Percentiles rank a stretch among this genome's conserved stretches.
Conservation (phyloP, 1,140 invertebrate genomes). For the Drosophila kikkawai region DNA sequence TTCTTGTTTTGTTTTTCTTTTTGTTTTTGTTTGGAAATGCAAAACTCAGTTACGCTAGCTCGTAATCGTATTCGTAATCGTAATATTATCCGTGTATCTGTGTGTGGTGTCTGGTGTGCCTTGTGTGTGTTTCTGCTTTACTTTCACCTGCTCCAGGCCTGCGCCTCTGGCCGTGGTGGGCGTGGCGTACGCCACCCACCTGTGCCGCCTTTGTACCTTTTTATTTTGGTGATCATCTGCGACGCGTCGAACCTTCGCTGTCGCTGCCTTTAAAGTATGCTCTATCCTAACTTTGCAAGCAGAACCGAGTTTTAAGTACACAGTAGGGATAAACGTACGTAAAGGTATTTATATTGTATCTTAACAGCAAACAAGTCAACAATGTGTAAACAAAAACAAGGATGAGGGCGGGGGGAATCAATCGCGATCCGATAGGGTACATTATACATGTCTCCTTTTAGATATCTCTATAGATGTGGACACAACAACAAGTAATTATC, state of each 20-base stretch:
- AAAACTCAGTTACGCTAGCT: conserved; percentile 69
- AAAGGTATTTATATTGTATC: conserved; percentile 24
- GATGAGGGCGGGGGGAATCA: conserved; percentile 29
- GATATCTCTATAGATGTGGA: conserved; percentile 54
- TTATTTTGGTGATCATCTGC: conserved; percentile 66
- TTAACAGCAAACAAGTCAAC: conserved; percentile 60
- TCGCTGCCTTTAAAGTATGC: conserved; percentile 34
- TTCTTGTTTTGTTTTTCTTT: conserved; percentile 8
- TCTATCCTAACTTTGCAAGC: conserved; percentile 67
- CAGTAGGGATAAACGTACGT: conserved; percentile 37
- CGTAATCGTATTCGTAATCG: conserved; percentile 58
- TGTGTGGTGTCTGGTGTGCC: conserved; percentile 18
- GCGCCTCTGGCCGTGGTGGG: conserved; percentile 31
- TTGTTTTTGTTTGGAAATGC: conserved; percentile 53
- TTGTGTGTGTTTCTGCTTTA: conserved; percentile 20
- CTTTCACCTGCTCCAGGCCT: conserved; percentile 72
- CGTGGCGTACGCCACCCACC: conserved; percentile 27
- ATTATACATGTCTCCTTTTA: neutral
- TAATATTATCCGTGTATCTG: conserved; percentile 35
- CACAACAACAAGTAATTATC: conserved; percentile 72
- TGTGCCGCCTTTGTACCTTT: conserved; percentile 68
- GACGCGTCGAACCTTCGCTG: conserved; percentile 4
- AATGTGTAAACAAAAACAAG: conserved; percentile 56
- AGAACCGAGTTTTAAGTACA: conserved; percentile 54
- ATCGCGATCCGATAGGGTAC: conserved; percentile 28